Base-by-base conservation (phyloP, 2,113 vertebrate genomes). In the Psilopogon haemacephalus region DNA sequence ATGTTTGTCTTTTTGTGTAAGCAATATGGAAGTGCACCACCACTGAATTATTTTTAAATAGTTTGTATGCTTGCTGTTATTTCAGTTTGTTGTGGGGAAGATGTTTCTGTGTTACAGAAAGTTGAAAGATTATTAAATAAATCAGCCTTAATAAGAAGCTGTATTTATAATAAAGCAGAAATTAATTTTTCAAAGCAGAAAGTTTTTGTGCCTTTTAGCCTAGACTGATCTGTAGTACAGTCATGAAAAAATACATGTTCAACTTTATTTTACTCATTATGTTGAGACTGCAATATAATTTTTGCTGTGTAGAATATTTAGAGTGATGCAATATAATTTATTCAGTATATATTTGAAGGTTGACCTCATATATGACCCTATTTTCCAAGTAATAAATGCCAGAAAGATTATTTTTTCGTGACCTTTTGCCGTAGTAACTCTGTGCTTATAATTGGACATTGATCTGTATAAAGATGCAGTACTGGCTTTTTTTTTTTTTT, bases 121-220 rank as follows among this genome's bases (percentile, higher is more conserved):
- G 86, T 91, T 89, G 91, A 91, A 97, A 96, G 95, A 97, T 96
- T 96, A 97, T 97, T 97, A 97, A 97, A 98, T 97, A 93, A 95
- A 37, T 88, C 64, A 85, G 44, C 75, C 84, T 94, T 96, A 97
- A 96, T 97, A 84, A 95, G 79, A 96, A 96, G 59, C 69, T 97
- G 69, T 88, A 94, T 97, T 98, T 98, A 86, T 97, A 98, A 98
- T 97, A 97, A 96, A 97, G 72, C 80, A 94, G 83, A 97, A 97
- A 96, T 97, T 96, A 93, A 97, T 97, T 88, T 85, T 50, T 23
- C 48, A 50, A 50, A 50, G 48, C 48, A 24, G 48, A 50, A 50
- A 50, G n/a, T 26, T 86, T 89, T 87, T 94, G 96, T 48, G 15
- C 95, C 80, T 95, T 37, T 60, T 77, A 96, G 94, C 89, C 72